Evolutionary conservation across 1,140 invertebrate genomes (phyloP).

Genomic region (Harlomillsia oculata): DNA sequence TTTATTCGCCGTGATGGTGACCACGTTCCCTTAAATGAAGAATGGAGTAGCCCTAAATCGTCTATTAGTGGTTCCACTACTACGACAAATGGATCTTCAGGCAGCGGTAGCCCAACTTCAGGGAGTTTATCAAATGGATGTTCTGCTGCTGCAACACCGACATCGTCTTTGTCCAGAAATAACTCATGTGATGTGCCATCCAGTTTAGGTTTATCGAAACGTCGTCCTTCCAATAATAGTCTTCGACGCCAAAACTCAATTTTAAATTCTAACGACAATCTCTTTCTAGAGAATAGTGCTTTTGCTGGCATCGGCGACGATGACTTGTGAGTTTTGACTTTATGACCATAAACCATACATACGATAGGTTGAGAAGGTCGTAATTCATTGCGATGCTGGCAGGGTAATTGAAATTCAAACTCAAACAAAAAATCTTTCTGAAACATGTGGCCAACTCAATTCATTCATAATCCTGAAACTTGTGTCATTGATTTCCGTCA

Average conservation of each 20-base stretch:
- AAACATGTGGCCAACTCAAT: too few species aligned
- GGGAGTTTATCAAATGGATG: constrained; percentile 22
- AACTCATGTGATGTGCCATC: constrained; percentile 26
- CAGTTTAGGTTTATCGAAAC: constrained; percentile 13
- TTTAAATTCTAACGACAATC: constrained; percentile 33
- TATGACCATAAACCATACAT: too few species aligned
- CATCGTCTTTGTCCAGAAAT: constrained; percentile 24
- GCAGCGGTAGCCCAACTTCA: constrained; percentile 27
- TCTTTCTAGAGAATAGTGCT: constrained; percentile 68
- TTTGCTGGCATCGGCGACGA: constrained; percentile 85
- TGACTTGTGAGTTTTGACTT: constrained; percentile 65
- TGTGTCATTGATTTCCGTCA: too few species aligned
- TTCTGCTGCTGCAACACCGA: constrained; percentile 14
- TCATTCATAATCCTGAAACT: too few species aligned
- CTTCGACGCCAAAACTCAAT: constrained; percentile 25
- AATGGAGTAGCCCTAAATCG: constrained; percentile 9
- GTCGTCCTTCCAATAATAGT: constrained; percentile 28
- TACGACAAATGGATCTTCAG: constrained; percentile 24
- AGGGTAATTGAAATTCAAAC: too few species aligned
- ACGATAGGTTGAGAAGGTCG: too few species aligned
- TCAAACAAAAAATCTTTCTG: too few species aligned
- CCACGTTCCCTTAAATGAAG: constrained; percentile 30
- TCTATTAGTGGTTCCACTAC: neutral
- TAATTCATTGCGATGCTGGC: too few species aligned
- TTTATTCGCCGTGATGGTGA: constrained; percentile 28